Evolutionary conservation across 2,113 vertebrate genomes (phyloP).

Genomic region (Paramisgurnus dabryanus): DNA sequence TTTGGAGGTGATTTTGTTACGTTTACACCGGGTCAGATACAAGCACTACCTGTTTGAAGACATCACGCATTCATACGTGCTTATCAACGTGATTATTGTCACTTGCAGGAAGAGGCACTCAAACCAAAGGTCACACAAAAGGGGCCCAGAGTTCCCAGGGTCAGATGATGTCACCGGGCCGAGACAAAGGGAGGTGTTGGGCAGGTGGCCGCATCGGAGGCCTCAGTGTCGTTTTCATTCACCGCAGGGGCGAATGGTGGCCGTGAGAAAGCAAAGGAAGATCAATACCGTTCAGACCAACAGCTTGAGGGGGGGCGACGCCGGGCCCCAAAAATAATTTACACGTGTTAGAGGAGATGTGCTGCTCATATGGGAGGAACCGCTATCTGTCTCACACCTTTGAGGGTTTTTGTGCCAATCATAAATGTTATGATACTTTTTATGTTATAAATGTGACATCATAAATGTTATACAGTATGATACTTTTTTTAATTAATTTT

Average conservation of each 20-base stretch:
- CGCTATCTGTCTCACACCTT: background rate
- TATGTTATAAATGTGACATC: too few relatives aligned
- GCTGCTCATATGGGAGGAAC: background rate
- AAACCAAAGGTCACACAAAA: constrained; percentile 63
- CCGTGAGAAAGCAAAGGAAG: constrained; percentile 50
- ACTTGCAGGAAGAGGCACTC: background rate
- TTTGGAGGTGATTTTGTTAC: too few relatives aligned
- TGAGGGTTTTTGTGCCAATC: background rate
- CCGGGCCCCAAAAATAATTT: constrained; percentile 46
- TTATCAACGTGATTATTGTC: background rate
- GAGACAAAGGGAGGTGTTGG: constrained; percentile 70
- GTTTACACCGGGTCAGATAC: background rate
- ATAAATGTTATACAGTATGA: too few relatives aligned
- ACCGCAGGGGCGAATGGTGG: constrained; percentile 35
- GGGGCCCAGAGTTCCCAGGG: constrained; percentile 67
- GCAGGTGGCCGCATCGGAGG: constrained; percentile 42
- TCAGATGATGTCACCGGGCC: constrained; percentile 71
- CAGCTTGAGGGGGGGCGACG: constrained; percentile 27
- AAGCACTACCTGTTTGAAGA: background rate
- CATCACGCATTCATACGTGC: background rate
- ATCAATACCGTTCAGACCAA: constrained; percentile 47
- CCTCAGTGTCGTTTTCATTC: constrained; percentile 43
- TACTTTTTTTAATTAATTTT: too few relatives aligned
- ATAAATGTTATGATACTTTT: background rate
- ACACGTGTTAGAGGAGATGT: constrained; percentile 43